Evolutionary conservation across 2,888 invertebrate species (phyloP), one percentile per base, ranked within the genome.

Genomic region (Amphipyra tragopoginis): DNA sequence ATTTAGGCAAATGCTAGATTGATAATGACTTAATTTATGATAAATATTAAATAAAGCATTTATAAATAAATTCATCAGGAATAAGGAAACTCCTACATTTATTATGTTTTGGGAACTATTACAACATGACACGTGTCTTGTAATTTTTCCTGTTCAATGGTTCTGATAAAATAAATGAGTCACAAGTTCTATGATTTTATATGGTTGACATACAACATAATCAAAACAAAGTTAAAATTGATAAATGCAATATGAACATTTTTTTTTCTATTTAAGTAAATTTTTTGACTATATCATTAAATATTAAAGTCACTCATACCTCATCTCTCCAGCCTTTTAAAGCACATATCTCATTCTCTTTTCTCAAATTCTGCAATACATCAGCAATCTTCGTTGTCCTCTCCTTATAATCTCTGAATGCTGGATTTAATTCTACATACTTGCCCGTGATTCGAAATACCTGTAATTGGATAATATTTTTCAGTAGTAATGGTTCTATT

Each of bases 301-400:
- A 7, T 9, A 42, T 8, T 29, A 14, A 36, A 39, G 44, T 21
- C 34, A 36, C 10, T 58, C 45, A 43, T 90, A 97, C 97, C 96
- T 99, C 99, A 95, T 99, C 97, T 86, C 99, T 96, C 99, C 99
- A 99, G 14, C 99, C 98, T 86, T 97, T 97, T 8, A 98, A 93
- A 44, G 98, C 97, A 72, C 97, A 95, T 86, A 98, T 97, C 77
- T 96, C 96, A 83, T 97, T 96, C 80, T 97, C 96, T 69, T 96
- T 96, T 66, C 97, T 95, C 85, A 98, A 95, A 86, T 97, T 96
- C 79, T 96, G 96, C 81, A 99, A 95, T 63, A 98, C 97, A 87
- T 96, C 96, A 74, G 98, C 98, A 48, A 99, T 95, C 85, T 96
- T 96, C 56, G 95, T 95, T 66, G 97, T 97, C 79, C 98, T 96